phyloP scores from a whole-genome alignment of 2,797 vertebrate species.

The Gobio occitaniae region DNA sequence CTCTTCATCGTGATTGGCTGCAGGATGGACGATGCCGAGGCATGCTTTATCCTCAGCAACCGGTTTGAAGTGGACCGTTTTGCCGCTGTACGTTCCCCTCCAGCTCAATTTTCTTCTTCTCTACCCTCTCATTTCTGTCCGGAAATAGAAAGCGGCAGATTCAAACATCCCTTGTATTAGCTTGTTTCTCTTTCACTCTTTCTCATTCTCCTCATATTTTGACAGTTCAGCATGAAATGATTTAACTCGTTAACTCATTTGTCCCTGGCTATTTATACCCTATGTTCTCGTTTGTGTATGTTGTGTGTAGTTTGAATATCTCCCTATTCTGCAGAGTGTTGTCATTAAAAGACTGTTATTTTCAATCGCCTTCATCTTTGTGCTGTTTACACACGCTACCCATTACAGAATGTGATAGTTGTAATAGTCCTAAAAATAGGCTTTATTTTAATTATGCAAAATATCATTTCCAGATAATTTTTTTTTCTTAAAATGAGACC shows the following conservation, averaged over 20 bases:
- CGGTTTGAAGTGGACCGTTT: slow-evolving; percentile 87
- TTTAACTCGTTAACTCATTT: not conserved
- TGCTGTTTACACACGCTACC: no score
- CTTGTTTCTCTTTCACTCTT: not conserved
- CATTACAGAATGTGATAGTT: no score
- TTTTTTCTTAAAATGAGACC: not conserved
- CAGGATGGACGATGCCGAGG: slow-evolving; percentile 88
- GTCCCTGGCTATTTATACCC: no score
- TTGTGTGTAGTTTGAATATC: no score
- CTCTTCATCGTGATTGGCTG: slow-evolving; percentile 63
- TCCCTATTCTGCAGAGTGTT: no score
- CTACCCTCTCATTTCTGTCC: slow-evolving; percentile 17
- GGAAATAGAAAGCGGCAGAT: not conserved
- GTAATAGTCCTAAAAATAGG: not conserved
- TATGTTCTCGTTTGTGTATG: no score
- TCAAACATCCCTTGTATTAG: not conserved
- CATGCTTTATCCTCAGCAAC: slow-evolving; percentile 89
- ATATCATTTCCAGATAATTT: not conserved
- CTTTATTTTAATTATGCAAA: not conserved
- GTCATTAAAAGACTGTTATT: no score
- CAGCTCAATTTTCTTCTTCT: slow-evolving; percentile 1
- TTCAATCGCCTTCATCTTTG: no score
- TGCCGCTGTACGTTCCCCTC: slow-evolving; percentile 81
- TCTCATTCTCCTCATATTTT: not conserved
- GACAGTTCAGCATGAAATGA: slow-evolving; percentile 5